phyloP scores from a whole-genome alignment of 2,113 vertebrate genomes.

The Hippocampus comes region DNA sequence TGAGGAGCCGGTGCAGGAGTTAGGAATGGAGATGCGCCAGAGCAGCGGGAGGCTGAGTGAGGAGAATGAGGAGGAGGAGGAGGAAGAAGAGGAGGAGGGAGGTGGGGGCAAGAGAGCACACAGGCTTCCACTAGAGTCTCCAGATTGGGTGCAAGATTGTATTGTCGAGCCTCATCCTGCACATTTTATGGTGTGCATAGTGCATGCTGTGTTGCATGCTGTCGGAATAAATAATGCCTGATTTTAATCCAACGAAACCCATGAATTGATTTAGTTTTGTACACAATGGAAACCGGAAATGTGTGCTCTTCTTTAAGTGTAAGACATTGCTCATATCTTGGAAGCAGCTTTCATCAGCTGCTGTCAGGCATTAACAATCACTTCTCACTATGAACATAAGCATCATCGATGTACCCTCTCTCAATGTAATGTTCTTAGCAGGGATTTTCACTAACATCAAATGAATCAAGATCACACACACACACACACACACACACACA shows the following conservation, averaged over 20 bases:
- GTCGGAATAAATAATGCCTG: neutral
- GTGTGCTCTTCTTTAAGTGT: neutral
- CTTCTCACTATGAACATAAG: conserved; percentile 2
- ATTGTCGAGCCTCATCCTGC: conserved; percentile 26
- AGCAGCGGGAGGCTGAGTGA: conserved; percentile 30
- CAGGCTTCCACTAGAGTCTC: conserved; percentile 14
- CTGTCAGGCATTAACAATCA: conserved; percentile 28
- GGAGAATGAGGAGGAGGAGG: conserved; percentile 29
- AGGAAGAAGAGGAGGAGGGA: conserved; percentile 29
- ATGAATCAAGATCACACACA: conserved; percentile 10
- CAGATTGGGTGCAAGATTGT: conserved; percentile 45
- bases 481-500: neutral
- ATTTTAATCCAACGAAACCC: neutral
- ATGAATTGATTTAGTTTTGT: neutral
- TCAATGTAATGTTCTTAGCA: conserved; percentile 33
- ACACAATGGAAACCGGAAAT: neutral
- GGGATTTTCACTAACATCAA: conserved; percentile 24
- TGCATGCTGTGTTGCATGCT: neutral
- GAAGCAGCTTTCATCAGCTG: conserved; percentile 28
- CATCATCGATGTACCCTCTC: conserved; percentile 13
- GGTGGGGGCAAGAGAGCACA: conserved; percentile 27
- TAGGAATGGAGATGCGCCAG: conserved; percentile 43
- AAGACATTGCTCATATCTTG: neutral
- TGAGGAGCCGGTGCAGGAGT: conserved; percentile 32
- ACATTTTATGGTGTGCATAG: neutral